A percentile compares a stretch with the other conserved stretches of the same genome.
phyloP scores from a whole-genome alignment of 2,113 vertebrate genomes.

The Pollachius pollachius region DNA sequence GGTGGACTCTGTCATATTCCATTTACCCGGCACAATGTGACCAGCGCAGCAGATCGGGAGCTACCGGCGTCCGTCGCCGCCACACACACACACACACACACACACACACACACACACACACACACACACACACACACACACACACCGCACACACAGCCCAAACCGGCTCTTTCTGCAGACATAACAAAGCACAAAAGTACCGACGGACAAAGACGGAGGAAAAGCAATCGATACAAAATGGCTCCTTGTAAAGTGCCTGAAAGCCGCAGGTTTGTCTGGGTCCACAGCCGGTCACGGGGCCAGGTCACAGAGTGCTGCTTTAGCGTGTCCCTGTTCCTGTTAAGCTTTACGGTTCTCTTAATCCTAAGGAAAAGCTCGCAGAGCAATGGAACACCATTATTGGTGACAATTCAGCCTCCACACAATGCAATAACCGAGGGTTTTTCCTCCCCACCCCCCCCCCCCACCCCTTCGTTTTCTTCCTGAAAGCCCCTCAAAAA shows the following conservation, averaged over 20 bases:
- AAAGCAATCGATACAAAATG: slow-evolving; percentile 60
- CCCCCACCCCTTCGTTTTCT: background rate
- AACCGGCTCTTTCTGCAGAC: slow-evolving; percentile 36
- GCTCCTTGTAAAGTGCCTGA: slow-evolving; percentile 47
- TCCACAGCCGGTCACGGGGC: slow-evolving; percentile 31
- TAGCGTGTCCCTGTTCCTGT: slow-evolving; percentile 47
- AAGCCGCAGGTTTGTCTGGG: slow-evolving; percentile 51
- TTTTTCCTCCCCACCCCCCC: background rate
- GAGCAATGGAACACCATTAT: slow-evolving; percentile 57
- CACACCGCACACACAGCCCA: slow-evolving; percentile 22
- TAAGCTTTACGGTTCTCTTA: slow-evolving; percentile 53
- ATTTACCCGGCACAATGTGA: slow-evolving; percentile 47
- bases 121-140: too few species aligned
- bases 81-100: slow-evolving; percentile 22
- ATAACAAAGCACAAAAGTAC: slow-evolving; percentile 58
- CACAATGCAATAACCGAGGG: slow-evolving; percentile 38
- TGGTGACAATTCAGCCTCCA: slow-evolving; percentile 55
- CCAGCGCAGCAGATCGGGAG: slow-evolving; percentile 34
- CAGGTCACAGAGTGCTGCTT: slow-evolving; percentile 51
- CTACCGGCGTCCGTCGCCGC: slow-evolving; percentile 18
- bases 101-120: too few species aligned
- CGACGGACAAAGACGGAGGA: slow-evolving; percentile 50
- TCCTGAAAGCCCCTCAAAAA: slow-evolving; percentile 17
- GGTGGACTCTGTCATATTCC: slow-evolving; percentile 40
- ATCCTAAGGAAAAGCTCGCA: slow-evolving; percentile 53